These are phyloP conservation scores for Lordiphosa collinella DNA, from an alignment of 1,140 invertebrate genomes.

Conservation along the genomic window DNA sequence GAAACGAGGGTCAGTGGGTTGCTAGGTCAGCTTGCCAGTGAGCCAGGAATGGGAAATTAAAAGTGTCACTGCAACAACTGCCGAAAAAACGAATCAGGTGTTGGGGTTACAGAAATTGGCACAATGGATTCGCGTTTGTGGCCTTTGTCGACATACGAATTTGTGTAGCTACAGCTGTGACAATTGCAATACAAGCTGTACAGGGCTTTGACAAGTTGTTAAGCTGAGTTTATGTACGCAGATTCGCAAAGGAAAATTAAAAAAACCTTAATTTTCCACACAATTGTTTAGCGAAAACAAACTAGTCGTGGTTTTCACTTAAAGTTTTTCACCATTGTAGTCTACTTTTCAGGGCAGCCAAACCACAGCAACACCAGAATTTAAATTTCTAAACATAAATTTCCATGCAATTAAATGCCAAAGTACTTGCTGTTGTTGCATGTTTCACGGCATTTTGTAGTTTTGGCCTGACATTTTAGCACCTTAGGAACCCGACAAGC, in stretches of 20 bases:
- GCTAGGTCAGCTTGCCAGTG: neutral
- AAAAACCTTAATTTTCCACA: too few species aligned
- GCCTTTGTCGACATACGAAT: conserved; percentile 19
- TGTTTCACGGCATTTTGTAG: conserved; percentile 53
- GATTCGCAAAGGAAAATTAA: too few species aligned
- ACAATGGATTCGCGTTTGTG: conserved; percentile 30
- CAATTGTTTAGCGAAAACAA: too few species aligned
- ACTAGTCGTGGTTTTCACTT: too few species aligned
- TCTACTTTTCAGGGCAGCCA: conserved; percentile 36
- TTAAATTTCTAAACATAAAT: conserved; percentile 55
- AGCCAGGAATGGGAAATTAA: conserved; percentile 42
- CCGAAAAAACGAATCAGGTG: conserved; percentile 30
- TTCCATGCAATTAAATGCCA: conserved; percentile 53
- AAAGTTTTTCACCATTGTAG: too few species aligned
- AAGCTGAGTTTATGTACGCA: too few species aligned
- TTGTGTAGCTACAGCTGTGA: conserved; percentile 4
- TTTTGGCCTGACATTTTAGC: conserved; percentile 43
- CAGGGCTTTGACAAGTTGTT: too few species aligned
- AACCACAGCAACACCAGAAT: conserved; percentile 14
- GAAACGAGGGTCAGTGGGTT: neutral
- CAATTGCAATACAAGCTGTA: neutral
- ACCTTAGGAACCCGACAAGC: conserved; percentile 37
- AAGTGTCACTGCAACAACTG: conserved; percentile 27
- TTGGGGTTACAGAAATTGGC: conserved; percentile 59
- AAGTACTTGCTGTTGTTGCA: conserved; percentile 34